Conservation (phyloP, 2,888 invertebrate genomes). For the Caradrina clavipalpis region DNA sequence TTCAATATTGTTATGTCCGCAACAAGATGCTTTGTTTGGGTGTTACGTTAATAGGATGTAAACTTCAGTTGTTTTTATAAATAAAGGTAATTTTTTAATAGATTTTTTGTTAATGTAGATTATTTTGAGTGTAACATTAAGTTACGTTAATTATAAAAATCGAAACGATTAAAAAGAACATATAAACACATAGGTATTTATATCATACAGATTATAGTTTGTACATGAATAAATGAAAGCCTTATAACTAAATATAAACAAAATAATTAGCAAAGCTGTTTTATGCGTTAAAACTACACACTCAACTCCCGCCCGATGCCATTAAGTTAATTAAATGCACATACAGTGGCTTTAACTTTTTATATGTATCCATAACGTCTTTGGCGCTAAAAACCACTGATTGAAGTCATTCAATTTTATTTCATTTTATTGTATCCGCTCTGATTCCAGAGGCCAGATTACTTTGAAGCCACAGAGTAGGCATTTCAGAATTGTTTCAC, state of each 20-base stretch:
- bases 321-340: constrained; percentile 34
- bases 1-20: constrained; percentile 6
- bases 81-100: not conserved
- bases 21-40: not conserved
- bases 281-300: not conserved
- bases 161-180: too few relatives aligned
- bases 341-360: constrained; percentile 20
- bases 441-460: constrained; percentile 49
- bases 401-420: constrained; percentile 46
- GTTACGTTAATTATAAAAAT: too few relatives aligned
- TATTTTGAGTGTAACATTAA: too few relatives aligned
- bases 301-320: not conserved
- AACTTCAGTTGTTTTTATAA: not conserved
- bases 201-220: too few relatives aligned
- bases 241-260: too few relatives aligned
- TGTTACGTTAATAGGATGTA: not conserved
- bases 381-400: constrained; percentile 38
- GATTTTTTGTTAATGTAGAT: too few relatives aligned
- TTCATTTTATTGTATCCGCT: constrained; percentile 61
- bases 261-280: not conserved
- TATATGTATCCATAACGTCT: constrained; percentile 24
- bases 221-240: too few relatives aligned
- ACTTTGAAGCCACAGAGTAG: constrained; percentile 42
- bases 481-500: constrained; percentile 68
- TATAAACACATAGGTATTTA: too few relatives aligned